Evolutionary conservation across 2,888 invertebrate genomes (phyloP), one percentile per base, ranked within the genome.

Genomic region (Pseudococcus longispinus): DNA sequence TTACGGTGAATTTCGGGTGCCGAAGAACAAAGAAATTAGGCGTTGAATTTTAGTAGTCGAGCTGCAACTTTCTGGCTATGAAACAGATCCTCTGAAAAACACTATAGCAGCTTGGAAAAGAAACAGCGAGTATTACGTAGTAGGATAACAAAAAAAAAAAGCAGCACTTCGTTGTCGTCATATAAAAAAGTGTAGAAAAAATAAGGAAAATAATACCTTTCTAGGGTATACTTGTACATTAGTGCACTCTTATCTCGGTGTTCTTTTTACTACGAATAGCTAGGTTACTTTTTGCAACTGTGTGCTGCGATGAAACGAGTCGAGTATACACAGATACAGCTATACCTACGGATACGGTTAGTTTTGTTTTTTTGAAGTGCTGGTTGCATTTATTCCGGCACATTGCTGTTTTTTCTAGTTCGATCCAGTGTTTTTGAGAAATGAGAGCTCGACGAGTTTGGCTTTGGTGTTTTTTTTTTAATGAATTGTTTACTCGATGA

Each of bases 141-240:
- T 3, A 23, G n/a, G n/a, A 37, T 37, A 8, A 8, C 9, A 9
- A 37, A 37, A 37, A 55, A 60, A 23, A 60, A 23, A 60, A 23
- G 23, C 20, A 60, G n/a, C 6, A 55, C 60, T 20, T 60, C 23
- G 23, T 60, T 23, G 60, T 60, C 23, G 60, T 60, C 23, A 20
- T 51, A 51, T n/a, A 60, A 60, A 60, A 60, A 60, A 60, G 23
- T 23, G 60, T 60, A 23, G 60, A 23, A 60, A 37, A 51, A 60
- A 60, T 60, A 23, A 60, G 60, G 60, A 60, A 60, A 60, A 60
- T 60, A 60, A 60, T 60, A 60, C 60, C 23, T 23, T 60, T 60
- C 60, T 23, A 60, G 20, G 60, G 60, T 60, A 60, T 60, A 60
- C 60, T 60, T 60, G 60, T 60, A 23, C 60, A 23, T 60, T 60